Conservation (phyloP, 2,113 vertebrate genomes). For the Ophiodon elongatus region DNA sequence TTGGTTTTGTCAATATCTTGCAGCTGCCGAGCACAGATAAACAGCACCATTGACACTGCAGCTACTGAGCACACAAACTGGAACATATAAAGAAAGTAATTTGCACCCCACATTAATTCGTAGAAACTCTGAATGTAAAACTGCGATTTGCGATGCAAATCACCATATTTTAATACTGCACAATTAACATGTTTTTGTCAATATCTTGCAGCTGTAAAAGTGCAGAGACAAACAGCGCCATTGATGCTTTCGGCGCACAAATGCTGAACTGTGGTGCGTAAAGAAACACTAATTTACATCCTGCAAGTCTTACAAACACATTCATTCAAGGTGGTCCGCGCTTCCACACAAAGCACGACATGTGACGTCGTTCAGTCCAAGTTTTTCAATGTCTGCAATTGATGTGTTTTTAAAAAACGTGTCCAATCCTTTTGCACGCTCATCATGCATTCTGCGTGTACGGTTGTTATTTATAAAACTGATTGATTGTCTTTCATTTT, state of each 20-base stretch:
- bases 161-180: not conserved
- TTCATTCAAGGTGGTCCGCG: not conserved
- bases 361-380: constrained; percentile 8
- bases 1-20: not conserved
- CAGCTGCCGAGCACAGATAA: constrained; percentile 1
- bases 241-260: not conserved
- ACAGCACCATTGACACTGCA: not conserved
- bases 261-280: constrained; percentile 1
- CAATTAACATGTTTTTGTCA: not conserved
- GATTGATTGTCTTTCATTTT: not conserved
- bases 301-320: not conserved
- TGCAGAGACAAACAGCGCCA: not conserved
- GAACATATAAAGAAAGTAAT: not conserved
- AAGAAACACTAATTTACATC: not conserved
- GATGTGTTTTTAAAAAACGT: not conserved
- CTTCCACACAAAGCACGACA: constrained; percentile 6
- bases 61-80: not conserved
- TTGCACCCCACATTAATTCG: not conserved
- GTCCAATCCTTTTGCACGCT: not conserved
- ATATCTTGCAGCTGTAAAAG: not conserved
- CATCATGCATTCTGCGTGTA: not conserved
- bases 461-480: not conserved
- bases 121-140: not conserved
- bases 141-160: not conserved
- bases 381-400: constrained; percentile 10